Base-by-base conservation (phyloP, 2,797 vertebrate genomes). In the Dicrostonyx torquatus region DNA sequence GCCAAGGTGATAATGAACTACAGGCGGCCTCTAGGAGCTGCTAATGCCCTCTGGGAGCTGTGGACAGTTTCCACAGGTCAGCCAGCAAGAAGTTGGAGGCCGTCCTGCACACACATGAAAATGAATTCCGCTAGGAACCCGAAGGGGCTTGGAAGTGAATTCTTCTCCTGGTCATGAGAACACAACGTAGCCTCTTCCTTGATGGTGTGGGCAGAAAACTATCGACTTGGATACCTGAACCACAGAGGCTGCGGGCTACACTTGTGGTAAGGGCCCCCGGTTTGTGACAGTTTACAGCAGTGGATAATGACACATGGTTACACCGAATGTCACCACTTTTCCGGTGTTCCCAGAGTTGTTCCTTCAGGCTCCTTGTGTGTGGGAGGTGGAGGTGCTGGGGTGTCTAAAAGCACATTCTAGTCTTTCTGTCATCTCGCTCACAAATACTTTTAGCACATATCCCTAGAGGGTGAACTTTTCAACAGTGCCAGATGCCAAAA, bases 401-500 rank as follows among this genome's bases (percentile, higher is more conserved):
- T 50, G n/a, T 72, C 66, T 93, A 82, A 75, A 89, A 72, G 37
- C 8, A 79, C 37, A 79, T 37, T 84, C 60, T 60, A 75, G 73
- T 53, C 13, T 90, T 90, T 58, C 13, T 50, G 7, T 84, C 45
- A 78, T 73, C 84, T 78, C n/a, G 53, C 62, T 85, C 84, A 18
- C 24, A 94, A 80, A 88, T 78, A 55, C 37, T 92, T 92, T 48
- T 53, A 92, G 37, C 77, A 26, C 14, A 40, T 3, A 40, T 93
- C 60, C 76, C 53, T 90, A 93, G 72, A 29, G 66, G 77, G 83
- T 58, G 85, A 95, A 68, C 58, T 93, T 93, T 88, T 58, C 6
- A 96, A 84, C 58, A 4, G 43, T 66, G 60, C 60, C 31, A 64
- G 18, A 48, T n/a, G 60, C 18, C 17, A 62, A 40, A 18, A 62